These are phyloP conservation scores for Amphiduros pacificus DNA, from an alignment of 2,888 invertebrate species.

Conservation along the genomic window DNA sequence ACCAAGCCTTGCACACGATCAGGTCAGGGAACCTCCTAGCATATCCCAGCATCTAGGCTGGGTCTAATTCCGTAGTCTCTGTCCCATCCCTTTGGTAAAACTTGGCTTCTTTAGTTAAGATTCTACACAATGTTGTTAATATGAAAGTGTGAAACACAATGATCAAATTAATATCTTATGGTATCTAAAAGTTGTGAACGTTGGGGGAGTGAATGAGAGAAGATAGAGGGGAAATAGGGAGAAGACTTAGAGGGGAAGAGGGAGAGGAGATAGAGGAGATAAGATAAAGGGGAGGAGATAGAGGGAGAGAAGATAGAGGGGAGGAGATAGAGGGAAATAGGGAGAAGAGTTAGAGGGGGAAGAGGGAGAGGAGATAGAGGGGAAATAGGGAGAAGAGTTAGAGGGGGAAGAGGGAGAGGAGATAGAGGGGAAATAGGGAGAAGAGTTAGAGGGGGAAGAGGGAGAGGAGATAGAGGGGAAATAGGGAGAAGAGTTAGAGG, in stretches of 20 bases:
- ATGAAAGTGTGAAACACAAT: too few relatives aligned
- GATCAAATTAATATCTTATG: background rate
- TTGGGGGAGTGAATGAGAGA: background rate
- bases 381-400: background rate
- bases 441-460: background rate
- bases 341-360: background rate
- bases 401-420: background rate
- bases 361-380: background rate
- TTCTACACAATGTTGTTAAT: too few relatives aligned
- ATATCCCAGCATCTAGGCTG: too few relatives aligned
- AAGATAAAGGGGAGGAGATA: background rate
- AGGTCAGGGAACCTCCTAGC: too few relatives aligned
- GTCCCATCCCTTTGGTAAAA: too few relatives aligned
- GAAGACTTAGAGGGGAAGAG: background rate
- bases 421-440: background rate
- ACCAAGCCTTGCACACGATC: too few relatives aligned
- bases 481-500: background rate
- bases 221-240: background rate
- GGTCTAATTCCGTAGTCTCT: too few relatives aligned
- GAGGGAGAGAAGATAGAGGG: background rate
- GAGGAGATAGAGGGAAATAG: background rate
- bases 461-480: background rate
- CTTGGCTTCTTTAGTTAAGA: too few relatives aligned
- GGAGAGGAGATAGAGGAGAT: background rate
- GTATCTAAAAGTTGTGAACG: background rate